Conservation (phyloP, 2,113 vertebrate genomes). For the Rhagologus leucostigma region DNA sequence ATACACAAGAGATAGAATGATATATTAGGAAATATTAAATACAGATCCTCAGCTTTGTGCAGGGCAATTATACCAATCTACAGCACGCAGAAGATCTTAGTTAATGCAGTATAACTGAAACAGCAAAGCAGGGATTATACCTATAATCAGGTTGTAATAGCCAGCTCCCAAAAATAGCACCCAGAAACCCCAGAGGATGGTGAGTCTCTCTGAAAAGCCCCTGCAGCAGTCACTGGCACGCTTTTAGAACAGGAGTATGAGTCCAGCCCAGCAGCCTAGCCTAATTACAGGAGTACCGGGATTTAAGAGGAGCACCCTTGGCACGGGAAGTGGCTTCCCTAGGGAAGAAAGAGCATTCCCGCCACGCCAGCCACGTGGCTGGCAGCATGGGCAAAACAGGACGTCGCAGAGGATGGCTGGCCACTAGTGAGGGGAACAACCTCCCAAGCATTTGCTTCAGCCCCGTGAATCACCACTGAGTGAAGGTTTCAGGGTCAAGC, state of each 20-base stretch:
- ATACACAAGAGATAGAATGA: background rate
- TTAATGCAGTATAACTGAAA: background rate
- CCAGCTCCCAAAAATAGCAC: background rate
- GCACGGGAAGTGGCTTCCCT: background rate
- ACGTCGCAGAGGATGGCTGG: background rate
- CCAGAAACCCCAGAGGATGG: background rate
- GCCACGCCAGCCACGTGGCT: rapidly evolving
- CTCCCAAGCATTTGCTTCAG: background rate
- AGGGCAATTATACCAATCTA: background rate
- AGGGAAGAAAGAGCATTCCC: background rate
- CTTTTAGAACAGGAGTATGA: background rate
- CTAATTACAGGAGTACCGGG: background rate
- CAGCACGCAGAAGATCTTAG: background rate
- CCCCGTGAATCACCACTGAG: rapidly evolving
- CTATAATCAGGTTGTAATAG: background rate
- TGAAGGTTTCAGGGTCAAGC: background rate
- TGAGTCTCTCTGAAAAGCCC: background rate
- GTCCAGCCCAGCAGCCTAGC: background rate
- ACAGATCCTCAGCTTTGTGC: background rate
- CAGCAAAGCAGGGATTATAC: background rate
- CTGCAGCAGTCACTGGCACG: background rate
- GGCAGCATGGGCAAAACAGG: background rate
- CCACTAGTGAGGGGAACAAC: background rate
- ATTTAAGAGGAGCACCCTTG: background rate
- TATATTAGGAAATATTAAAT: background rate